phyloP scores from a whole-genome alignment of 2,113 vertebrate species.

The Phalacrocorax brasilianus region DNA sequence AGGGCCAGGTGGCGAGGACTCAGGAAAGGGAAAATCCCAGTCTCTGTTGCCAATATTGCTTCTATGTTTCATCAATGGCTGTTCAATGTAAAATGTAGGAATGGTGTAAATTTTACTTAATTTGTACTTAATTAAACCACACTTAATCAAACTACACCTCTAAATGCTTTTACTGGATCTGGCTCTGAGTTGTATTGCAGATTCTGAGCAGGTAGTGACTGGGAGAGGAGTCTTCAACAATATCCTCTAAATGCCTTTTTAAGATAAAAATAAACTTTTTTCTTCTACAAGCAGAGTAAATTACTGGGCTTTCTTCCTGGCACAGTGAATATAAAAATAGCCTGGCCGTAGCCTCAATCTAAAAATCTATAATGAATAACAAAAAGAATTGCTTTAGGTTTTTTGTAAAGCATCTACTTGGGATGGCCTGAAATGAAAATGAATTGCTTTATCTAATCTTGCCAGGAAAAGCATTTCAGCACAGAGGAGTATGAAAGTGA shows the following conservation, averaged over 20 bases:
- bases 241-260: not conserved
- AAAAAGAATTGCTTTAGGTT: conserved; percentile 42
- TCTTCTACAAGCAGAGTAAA: not conserved
- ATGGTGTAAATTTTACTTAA: not conserved
- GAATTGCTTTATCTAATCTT: conserved; percentile 63
- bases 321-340: conserved; percentile 4
- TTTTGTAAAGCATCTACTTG: conserved; percentile 34
- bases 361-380: conserved; percentile 1
- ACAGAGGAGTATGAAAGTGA: conserved; percentile 8
- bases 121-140: not conserved
- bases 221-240: not conserved
- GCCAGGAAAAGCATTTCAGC: conserved; percentile 50
- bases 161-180: not conserved
- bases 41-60: not conserved
- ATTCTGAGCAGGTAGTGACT: not conserved
- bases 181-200: not conserved
- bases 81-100: not conserved
- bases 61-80: not conserved
- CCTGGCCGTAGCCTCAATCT: not conserved
- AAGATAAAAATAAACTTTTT: not conserved
- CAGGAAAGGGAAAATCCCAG: not conserved
- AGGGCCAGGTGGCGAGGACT: accelerated
- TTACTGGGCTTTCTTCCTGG: conserved; percentile 1
- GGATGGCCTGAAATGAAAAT: conserved; percentile 43
- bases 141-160: not conserved